phyloP scores from a whole-genome alignment of 2,113 vertebrate genomes.

The Leucoraja erinaceus region DNA sequence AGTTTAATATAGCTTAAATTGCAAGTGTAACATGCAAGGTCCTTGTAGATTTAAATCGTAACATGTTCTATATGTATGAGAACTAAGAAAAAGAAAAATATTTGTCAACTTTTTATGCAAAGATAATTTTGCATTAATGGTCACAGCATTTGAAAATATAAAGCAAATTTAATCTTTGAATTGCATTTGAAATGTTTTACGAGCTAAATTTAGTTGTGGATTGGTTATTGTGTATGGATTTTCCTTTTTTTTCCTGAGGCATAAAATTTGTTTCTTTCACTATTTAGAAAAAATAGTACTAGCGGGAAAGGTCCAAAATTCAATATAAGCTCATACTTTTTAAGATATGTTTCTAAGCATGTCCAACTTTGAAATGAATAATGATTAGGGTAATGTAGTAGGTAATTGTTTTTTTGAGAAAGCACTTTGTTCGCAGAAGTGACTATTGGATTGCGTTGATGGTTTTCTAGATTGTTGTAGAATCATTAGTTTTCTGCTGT shows the following conservation, averaged over 20 bases:
- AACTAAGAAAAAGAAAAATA: neutral
- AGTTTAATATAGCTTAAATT: neutral
- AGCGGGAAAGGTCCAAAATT: neutral
- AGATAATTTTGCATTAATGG: neutral
- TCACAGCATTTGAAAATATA: neutral
- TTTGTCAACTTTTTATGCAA: no score
- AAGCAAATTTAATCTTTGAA: neutral
- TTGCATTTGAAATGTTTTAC: neutral
- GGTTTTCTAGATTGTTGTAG: neutral
- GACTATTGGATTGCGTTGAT: neutral
- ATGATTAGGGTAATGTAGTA: neutral
- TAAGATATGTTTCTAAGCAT: neutral
- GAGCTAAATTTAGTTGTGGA: neutral
- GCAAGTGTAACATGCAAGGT: neutral
- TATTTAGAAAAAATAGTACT: neutral
- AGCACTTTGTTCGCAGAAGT: no score
- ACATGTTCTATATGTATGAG: neutral
- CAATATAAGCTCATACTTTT: neutral
- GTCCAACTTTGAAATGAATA: neutral
- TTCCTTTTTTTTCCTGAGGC: neutral
- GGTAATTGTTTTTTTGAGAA: neutral
- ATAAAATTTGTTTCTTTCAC: no score
- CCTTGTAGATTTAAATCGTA: neutral
- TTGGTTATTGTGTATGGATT: neutral
- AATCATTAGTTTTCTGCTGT: neutral